Conservation (phyloP, 2,888 invertebrate species). For the Fragum sueziense region DNA sequence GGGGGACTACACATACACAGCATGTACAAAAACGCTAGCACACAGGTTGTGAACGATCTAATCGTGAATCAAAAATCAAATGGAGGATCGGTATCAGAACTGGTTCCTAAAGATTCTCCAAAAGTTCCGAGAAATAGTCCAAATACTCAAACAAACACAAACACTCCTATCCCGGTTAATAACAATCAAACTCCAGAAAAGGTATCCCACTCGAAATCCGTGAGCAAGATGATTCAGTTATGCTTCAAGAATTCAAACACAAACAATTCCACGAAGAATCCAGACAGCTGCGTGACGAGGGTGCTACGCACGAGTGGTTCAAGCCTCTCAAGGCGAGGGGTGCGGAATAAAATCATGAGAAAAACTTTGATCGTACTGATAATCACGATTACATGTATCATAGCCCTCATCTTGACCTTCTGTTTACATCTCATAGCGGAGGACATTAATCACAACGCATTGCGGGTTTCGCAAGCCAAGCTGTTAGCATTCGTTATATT, state of each 20-base stretch:
- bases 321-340: slow-evolving; percentile 28
- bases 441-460: slow-evolving; percentile 41
- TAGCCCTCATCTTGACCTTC: slow-evolving; percentile 54
- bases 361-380: slow-evolving; percentile 58
- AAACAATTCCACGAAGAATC: slow-evolving; percentile 2
- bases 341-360: slow-evolving; percentile 43
- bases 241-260: slow-evolving; percentile 27
- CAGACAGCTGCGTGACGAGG: background rate
- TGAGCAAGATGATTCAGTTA: slow-evolving; percentile 20
- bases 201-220: background rate
- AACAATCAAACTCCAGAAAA: background rate
- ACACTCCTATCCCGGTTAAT: background rate
- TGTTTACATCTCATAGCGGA: slow-evolving; percentile 55
- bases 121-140: background rate
- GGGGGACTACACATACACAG: slow-evolving; percentile 34
- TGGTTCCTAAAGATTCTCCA: background rate
- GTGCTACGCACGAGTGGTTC: slow-evolving; percentile 44
- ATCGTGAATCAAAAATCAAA: background rate
- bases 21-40: slow-evolving; percentile 37
- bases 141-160: background rate
- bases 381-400: slow-evolving; percentile 54
- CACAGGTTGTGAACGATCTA: slow-evolving; percentile 1
- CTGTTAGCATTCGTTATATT: slow-evolving; percentile 57
- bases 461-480: slow-evolving; percentile 15
- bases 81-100: background rate